Evolutionary conservation across 2,888 invertebrate genomes (phyloP).

Genomic region (Microplitis manilae): DNA sequence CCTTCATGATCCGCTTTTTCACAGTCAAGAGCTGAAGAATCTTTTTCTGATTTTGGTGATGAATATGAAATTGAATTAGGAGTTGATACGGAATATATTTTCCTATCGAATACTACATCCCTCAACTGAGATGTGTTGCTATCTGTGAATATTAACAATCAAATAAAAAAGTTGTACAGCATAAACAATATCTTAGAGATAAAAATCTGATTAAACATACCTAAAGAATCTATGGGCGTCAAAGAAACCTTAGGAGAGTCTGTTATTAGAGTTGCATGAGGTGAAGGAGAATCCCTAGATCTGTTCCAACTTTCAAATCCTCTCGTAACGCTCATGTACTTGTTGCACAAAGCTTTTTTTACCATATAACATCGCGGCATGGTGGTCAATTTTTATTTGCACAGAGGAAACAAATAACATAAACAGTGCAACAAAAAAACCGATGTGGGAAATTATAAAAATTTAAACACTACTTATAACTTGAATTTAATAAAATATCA

Average conservation of each 20-base stretch:
- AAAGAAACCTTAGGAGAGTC: constrained; percentile 57
- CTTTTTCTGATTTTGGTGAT: not conserved
- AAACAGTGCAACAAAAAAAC: constrained; percentile 1
- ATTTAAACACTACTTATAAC: constrained; percentile 44
- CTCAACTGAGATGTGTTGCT: not conserved
- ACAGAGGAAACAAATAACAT: not conserved
- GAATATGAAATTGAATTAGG: not conserved
- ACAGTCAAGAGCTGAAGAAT: not conserved
- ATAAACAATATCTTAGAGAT: not conserved
- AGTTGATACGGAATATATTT: not conserved
- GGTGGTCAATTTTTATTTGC: constrained; percentile 60
- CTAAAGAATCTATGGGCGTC: constrained; percentile 58
- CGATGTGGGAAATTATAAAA: constrained; percentile 41
- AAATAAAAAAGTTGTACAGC: not conserved
- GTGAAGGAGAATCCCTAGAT: constrained; percentile 59
- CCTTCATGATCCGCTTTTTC: not conserved
- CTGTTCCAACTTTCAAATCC: constrained; percentile 67
- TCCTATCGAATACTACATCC: not conserved
- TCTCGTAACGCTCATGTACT: constrained; percentile 69
- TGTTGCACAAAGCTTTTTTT: constrained; percentile 77
- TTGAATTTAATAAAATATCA: not conserved
- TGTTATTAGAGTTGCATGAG: constrained; percentile 50
- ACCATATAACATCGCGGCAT: constrained; percentile 87
- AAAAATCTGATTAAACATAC: constrained; percentile 49
- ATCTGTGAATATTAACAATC: not conserved